Evolutionary conservation across 2,888 invertebrate genomes (phyloP).

Genomic region (Eristalinus sepulchralis): DNA sequence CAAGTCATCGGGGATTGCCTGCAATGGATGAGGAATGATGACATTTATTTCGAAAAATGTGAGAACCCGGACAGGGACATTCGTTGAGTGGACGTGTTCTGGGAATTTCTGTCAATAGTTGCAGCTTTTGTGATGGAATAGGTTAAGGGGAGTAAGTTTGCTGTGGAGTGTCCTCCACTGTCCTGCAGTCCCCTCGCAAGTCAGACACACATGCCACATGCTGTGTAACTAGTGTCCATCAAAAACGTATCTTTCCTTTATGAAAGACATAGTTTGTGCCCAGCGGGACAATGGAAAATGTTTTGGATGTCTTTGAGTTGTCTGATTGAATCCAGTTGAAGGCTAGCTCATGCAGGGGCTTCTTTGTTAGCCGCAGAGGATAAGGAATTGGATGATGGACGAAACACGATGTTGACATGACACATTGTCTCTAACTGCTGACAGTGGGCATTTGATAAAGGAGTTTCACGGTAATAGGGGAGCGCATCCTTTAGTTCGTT

Average conservation of each 20-base stretch:
- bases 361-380: neutral
- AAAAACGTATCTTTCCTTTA: neutral
- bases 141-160: neutral
- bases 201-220: neutral
- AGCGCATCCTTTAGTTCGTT: neutral
- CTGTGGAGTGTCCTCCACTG: no score
- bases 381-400: neutral
- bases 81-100: neutral
- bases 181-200: neutral
- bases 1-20: conserved; percentile 74
- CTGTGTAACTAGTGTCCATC: neutral
- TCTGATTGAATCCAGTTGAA: neutral
- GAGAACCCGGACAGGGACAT: no score
- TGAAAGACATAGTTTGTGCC: neutral
- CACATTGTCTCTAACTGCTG: neutral
- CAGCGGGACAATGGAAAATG: neutral
- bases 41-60: neutral
- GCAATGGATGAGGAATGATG: neutral
- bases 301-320: neutral
- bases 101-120: neutral
- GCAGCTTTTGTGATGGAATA: neutral
- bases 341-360: neutral
- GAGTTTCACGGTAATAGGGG: neutral
- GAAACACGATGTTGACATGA: neutral
- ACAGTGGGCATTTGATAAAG: neutral